Evolutionary conservation across 2,888 invertebrate genomes (phyloP).

Genomic region (Eumerus sabulonum): DNA sequence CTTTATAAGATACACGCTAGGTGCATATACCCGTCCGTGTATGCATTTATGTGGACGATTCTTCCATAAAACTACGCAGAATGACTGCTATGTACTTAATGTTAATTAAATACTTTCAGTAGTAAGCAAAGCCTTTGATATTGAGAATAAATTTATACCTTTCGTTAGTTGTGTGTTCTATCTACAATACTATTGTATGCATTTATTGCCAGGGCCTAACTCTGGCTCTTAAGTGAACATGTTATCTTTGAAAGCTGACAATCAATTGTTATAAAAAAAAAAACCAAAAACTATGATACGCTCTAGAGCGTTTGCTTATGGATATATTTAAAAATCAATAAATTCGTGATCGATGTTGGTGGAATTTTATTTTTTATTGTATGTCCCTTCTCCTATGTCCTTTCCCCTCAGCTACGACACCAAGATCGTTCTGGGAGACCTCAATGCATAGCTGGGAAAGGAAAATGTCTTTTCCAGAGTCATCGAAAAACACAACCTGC

Average conservation of each 20-base stretch:
- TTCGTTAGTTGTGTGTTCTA: constrained; percentile 43
- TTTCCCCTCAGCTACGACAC: too few species aligned
- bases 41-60: constrained; percentile 17
- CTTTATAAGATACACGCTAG: constrained; percentile 40
- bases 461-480: too few species aligned
- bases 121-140: constrained; percentile 12
- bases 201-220: too few species aligned
- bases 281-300: too few species aligned
- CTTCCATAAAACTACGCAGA: constrained; percentile 55
- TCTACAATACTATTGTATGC: too few species aligned
- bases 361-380: constrained; percentile 5
- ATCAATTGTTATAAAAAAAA: constrained; percentile 50
- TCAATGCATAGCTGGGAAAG: too few species aligned
- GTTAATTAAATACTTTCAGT: constrained; percentile 14
- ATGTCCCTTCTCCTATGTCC: neutral
- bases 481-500: too few species aligned
- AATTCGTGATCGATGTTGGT: constrained; percentile 61
- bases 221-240: too few species aligned
- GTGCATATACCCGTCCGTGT: constrained; percentile 33
- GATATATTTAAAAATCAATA: constrained; percentile 44
- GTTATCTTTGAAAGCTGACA: constrained; percentile 51
- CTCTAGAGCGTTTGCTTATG: constrained; percentile 35
- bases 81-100: constrained; percentile 53
- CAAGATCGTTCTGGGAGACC: too few species aligned
- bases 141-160: constrained; percentile 22